Evolutionary conservation across 2,797 vertebrate species (phyloP).

Genomic region (Phylloscopus collybita): DNA sequence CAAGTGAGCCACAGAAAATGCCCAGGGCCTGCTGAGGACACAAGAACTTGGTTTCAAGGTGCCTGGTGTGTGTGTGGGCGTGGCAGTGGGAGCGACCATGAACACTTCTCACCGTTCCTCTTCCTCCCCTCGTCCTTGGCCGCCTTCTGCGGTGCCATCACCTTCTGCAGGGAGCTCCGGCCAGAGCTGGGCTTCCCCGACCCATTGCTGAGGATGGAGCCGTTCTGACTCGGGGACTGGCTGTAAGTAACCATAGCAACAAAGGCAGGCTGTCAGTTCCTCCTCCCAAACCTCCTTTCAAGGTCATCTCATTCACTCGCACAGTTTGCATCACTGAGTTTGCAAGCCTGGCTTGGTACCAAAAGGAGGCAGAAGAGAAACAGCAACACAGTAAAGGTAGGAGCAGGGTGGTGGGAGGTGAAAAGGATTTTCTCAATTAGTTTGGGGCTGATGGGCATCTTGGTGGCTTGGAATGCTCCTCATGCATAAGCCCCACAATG

Average conservation of each 20-base stretch:
- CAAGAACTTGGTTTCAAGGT: accelerated
- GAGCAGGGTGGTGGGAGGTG: background rate
- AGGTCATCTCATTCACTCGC: constrained; percentile 76
- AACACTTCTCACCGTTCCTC: constrained; percentile 87
- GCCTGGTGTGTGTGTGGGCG: background rate
- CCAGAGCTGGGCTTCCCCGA: constrained; percentile 90
- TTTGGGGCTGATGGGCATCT: background rate
- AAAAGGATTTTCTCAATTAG: background rate
- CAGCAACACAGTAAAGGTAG: background rate
- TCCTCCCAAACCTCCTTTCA: constrained; percentile 74
- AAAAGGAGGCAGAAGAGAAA: background rate
- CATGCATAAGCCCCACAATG: background rate
- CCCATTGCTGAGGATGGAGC: constrained; percentile 96
- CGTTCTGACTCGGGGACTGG: constrained; percentile 92
- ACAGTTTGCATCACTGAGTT: constrained; percentile 51
- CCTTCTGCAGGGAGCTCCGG: constrained; percentile 88
- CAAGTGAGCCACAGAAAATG: background rate
- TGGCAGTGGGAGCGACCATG: background rate
- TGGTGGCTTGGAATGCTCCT: background rate
- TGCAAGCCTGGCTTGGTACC: constrained; percentile 27
- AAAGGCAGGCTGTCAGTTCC: constrained; percentile 86
- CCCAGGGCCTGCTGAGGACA: background rate
- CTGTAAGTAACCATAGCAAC: constrained; percentile 98
- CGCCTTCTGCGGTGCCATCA: constrained; percentile 90
- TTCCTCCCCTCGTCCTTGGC: constrained; percentile 89